Evolutionary conservation across 2,888 invertebrate species (phyloP).

Genomic region (Caenorhabditis plicata): DNA sequence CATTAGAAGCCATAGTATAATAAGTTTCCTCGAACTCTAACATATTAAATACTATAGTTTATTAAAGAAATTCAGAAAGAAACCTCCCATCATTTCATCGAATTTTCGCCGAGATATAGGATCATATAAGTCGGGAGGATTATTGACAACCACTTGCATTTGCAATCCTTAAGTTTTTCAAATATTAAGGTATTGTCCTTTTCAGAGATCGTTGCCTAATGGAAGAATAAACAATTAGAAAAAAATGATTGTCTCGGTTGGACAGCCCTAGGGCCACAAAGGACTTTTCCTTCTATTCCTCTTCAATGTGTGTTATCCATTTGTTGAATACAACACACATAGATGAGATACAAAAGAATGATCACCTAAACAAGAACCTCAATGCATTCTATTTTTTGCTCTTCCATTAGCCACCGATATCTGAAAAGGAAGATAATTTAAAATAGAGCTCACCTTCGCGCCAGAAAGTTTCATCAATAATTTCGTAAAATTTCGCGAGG

Average conservation of each 20-base stretch:
- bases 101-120: constrained; percentile 37
- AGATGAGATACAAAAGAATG: no score
- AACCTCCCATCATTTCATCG: constrained; percentile 43
- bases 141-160: constrained; percentile 63
- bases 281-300: no score
- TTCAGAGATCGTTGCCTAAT: neutral
- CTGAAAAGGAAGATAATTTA: neutral
- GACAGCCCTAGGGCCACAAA: no score
- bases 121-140: constrained; percentile 60
- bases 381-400: no score
- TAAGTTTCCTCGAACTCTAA: constrained; percentile 50
- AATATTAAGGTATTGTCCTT: constrained; percentile 16
- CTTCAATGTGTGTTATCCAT: no score
- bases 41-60: neutral
- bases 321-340: no score
- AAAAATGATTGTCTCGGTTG: no score
- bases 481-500: constrained; percentile 57
- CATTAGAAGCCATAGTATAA: constrained; percentile 62
- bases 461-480: constrained; percentile 65
- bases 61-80: neutral
- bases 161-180: no score
- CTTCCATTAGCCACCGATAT: no score
- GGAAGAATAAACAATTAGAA: no score
- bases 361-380: no score
- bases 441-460: no score